Base-by-base conservation (phyloP, 2,797 vertebrate genomes). In the Alectoris magna region DNA sequence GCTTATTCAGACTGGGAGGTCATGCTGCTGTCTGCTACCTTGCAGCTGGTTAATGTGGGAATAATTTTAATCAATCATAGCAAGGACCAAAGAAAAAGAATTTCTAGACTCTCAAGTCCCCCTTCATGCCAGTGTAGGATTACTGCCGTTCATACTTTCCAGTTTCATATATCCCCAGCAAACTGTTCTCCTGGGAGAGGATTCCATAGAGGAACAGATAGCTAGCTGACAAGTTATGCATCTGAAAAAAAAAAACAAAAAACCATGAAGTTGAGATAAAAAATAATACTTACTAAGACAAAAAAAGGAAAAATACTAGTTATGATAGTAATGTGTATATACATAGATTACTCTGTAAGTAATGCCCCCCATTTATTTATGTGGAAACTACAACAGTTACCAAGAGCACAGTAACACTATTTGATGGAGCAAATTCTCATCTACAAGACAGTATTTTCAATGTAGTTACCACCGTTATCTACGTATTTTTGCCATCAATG, bases 1-100 rank as follows among this genome's bases (percentile, higher is more conserved):
- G 77, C 74, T 91, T 87, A 63, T 93, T 90, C 83, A 84, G 74
- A 66, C 60, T 71, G 87, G 82, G 91, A 95, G 91, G 91, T 93
- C 3, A 12, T 84, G 60, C 58, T 7, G 16, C 89, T 82, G n/a
- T 68, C 77, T 93, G 85, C 77, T 79, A 24, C 46, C 68, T 70
- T 74, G 74, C 62, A 86, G 71, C 62, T 74, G 53, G 75, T 84
- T 93, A 87, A 71, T 82, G 64, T 79, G 66, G 74, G 69, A 88
- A 67, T 64, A 69, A 38, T 84, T 91, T 74, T 84, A 77, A 88
- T 96, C 77, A 84, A 41, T 92, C 95, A 82, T 53, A 8, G 11
- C 48, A 11, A 19, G 64, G n/a, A 92, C 56, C 41, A 72, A 67
- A 73, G 48, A 39, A 84, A 73, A 79, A 44, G 36, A 73, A 86